phyloP scores from a whole-genome alignment of 2,113 vertebrate genomes.

The Psilopogon haemacephalus region DNA sequence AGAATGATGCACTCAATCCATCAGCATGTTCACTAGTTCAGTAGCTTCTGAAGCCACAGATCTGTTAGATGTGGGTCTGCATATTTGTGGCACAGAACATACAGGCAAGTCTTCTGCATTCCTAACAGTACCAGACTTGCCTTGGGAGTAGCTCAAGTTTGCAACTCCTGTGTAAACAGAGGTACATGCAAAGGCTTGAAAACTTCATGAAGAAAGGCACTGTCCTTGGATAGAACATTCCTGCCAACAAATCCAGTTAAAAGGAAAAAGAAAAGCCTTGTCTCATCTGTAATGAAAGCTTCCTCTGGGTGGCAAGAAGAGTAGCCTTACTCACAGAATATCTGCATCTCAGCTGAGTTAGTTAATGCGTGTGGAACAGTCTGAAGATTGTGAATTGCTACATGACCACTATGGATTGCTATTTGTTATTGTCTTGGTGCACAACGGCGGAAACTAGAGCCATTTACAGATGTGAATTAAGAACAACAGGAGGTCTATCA shows the following conservation, averaged over 20 bases:
- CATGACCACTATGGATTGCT: constrained; percentile 15
- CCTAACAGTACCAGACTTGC: not conserved
- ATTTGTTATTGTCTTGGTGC: constrained; percentile 54
- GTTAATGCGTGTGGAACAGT: constrained; percentile 9
- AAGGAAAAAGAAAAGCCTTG: not conserved
- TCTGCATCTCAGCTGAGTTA: constrained; percentile 36
- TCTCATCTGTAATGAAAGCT: not conserved
- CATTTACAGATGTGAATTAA: constrained; percentile 23
- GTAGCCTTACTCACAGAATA: constrained; percentile 5
- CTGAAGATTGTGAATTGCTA: constrained; percentile 27
- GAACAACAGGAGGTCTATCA: constrained; percentile 48
- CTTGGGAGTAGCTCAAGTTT: not conserved
- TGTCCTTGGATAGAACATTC: not conserved
- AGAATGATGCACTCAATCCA: not conserved
- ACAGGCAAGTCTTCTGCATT: not conserved
- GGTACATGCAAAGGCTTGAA: not conserved
- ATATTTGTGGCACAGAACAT: not conserved
- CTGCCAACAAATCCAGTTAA: not conserved
- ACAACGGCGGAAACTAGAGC: constrained; percentile 20
- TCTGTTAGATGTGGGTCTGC: not conserved
- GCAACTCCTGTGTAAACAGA: not conserved
- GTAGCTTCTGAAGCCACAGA: not conserved
- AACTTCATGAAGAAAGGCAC: not conserved
- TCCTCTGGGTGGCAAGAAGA: constrained; percentile 17
- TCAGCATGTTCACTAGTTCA: not conserved